These are phyloP conservation scores for Drosophila yakuba DNA, from an alignment of 1,140 invertebrate genomes.

Conservation along the genomic window DNA sequence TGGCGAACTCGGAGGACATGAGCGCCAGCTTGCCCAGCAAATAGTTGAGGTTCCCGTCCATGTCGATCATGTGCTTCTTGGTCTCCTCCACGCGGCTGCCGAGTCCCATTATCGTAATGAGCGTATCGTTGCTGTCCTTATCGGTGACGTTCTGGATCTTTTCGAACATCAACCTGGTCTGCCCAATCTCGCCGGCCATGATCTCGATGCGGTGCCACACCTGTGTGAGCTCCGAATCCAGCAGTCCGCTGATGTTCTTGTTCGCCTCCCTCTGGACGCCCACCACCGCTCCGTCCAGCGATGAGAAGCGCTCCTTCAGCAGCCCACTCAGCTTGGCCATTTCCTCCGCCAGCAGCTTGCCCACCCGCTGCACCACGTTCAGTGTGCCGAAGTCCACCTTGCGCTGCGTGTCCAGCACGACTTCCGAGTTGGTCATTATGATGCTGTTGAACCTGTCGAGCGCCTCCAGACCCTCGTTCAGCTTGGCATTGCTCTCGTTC, in stretches of 20 bases:
- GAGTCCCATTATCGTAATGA: slow-evolving; percentile 92
- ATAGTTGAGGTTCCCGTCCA: slow-evolving; percentile 94
- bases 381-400: slow-evolving; percentile 93
- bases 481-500: slow-evolving; percentile 86
- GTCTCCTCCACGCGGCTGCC: slow-evolving; percentile 92
- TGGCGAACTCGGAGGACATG: slow-evolving; percentile 94
- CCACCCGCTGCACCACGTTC: slow-evolving; percentile 93
- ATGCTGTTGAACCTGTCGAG: slow-evolving; percentile 92
- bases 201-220: slow-evolving; percentile 95
- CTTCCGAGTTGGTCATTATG: slow-evolving; percentile 93
- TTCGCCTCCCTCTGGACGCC: slow-evolving; percentile 90
- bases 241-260: slow-evolving; percentile 90
- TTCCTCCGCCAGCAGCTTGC: slow-evolving; percentile 89
- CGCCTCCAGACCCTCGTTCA: slow-evolving; percentile 85
- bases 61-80: slow-evolving; percentile 91
- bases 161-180: slow-evolving; percentile 90
- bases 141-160: slow-evolving; percentile 92
- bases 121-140: slow-evolving; percentile 92
- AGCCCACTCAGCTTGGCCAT: slow-evolving; percentile 89
- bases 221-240: slow-evolving; percentile 93
- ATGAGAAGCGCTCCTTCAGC: slow-evolving; percentile 89
- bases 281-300: slow-evolving; percentile 89
- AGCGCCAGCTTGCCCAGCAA: slow-evolving; percentile 91
- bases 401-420: slow-evolving; percentile 93
- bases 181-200: slow-evolving; percentile 93